phyloP scores from a whole-genome alignment of 1,140 invertebrate genomes.

The Oryctes rhinoceros region DNA sequence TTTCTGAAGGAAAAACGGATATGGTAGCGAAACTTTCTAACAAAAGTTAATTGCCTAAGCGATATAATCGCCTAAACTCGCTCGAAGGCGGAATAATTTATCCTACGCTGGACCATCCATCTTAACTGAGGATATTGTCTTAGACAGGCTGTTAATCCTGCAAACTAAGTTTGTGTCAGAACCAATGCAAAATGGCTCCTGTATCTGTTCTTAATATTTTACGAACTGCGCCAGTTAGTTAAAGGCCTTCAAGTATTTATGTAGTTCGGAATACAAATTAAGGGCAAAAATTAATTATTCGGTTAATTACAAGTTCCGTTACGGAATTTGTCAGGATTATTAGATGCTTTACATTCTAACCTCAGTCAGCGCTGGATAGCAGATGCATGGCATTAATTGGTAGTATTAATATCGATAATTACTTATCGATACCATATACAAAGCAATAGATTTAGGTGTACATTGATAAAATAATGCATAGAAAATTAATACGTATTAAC shows the following conservation, averaged over 20 bases:
- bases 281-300: too few species aligned
- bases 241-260: neutral
- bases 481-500: too few species aligned
- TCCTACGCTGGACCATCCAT: neutral
- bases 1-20: neutral
- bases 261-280: neutral
- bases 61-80: conserved; percentile 13
- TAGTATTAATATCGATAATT: too few species aligned
- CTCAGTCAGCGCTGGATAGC: too few species aligned
- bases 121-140: conserved; percentile 15
- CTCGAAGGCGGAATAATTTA: conserved; percentile 18
- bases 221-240: neutral
- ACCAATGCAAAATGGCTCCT: conserved; percentile 8
- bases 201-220: conserved; percentile 5
- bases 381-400: too few species aligned
- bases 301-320: too few species aligned
- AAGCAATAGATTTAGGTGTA: too few species aligned
- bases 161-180: conserved; percentile 18
- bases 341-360: neutral
- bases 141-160: conserved; percentile 11
- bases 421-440: too few species aligned
- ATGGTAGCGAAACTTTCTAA: neutral
- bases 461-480: too few species aligned
- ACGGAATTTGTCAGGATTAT: neutral
- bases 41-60: conserved; percentile 1